Conservation (phyloP, 2,888 invertebrate genomes). For the Xylophagus ater region DNA sequence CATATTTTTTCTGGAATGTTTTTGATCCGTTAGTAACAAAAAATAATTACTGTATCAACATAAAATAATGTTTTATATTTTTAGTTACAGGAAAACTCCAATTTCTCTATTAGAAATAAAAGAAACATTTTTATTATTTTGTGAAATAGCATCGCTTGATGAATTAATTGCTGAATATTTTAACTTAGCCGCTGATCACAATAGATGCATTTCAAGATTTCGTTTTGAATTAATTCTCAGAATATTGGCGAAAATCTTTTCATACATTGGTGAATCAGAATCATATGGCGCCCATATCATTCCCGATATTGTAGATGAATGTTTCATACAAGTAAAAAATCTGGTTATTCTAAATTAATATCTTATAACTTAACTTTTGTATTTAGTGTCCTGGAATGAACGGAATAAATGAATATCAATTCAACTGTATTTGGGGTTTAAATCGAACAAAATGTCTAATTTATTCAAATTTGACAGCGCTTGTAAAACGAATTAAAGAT, state of each 20-base stretch:
- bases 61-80: conserved; percentile 7
- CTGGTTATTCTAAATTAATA: neutral
- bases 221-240: conserved; percentile 31
- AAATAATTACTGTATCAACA: neutral
- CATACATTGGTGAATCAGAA: conserved; percentile 32
- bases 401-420: conserved; percentile 33
- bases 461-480: conserved; percentile 32
- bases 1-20: conserved; percentile 37
- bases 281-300: conserved; percentile 32
- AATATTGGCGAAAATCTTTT: conserved; percentile 31
- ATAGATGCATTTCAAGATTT: conserved; percentile 29
- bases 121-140: conserved; percentile 32
- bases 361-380: conserved; percentile 1
- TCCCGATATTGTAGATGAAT: conserved; percentile 28
- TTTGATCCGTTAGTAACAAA: conserved; percentile 33
- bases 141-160: conserved; percentile 30
- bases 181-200: conserved; percentile 26
- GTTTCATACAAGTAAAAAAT: conserved; percentile 27
- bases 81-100: conserved; percentile 30
- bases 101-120: conserved; percentile 35
- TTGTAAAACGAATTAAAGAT: conserved; percentile 35
- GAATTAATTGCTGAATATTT: conserved; percentile 30
- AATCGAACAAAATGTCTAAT: conserved; percentile 32
- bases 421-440: conserved; percentile 32
- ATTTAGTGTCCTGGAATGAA: conserved; percentile 26